phyloP scores from a whole-genome alignment of 1,140 invertebrate species.

The Lordiphosa mommai region DNA sequence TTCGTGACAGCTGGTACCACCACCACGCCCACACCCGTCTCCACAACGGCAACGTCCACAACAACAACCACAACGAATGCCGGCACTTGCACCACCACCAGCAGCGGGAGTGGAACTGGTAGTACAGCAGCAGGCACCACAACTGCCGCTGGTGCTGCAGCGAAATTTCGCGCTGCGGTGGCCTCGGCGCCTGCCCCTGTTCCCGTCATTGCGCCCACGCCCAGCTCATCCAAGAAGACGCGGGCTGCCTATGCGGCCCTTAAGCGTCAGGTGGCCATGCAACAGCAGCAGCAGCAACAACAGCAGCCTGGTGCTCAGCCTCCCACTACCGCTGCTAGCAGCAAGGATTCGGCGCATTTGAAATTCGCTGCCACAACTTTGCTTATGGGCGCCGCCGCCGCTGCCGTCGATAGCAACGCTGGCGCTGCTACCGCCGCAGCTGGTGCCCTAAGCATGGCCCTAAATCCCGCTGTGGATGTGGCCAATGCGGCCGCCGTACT shows the following conservation, averaged over 20 bases:
- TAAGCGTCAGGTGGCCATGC: conserved; percentile 61
- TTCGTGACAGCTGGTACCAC: conserved; percentile 45
- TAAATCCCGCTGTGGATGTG: conserved; percentile 35
- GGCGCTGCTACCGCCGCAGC: conserved; percentile 42
- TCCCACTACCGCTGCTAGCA: conserved; percentile 14
- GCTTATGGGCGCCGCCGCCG: conserved; percentile 63
- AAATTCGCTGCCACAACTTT: conserved; percentile 59
- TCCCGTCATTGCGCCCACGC: conserved; percentile 11
- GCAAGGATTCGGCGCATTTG: conserved; percentile 65
- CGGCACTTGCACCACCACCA: conserved; percentile 19
- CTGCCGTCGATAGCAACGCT: conserved; percentile 57
- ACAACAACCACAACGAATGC: conserved; percentile 40
- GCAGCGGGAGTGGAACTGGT: conserved; percentile 11
- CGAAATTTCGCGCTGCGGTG: conserved; percentile 57
- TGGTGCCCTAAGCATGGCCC: conserved; percentile 21
- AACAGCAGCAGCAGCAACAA: conserved; percentile 31
- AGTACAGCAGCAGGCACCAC: not conserved
- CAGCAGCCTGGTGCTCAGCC: conserved; percentile 27
- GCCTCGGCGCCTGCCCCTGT: conserved; percentile 46
- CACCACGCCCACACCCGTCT: conserved; percentile 46
- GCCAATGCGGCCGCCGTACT: conserved; percentile 61
- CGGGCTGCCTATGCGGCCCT: conserved; percentile 51
- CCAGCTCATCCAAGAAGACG: conserved; percentile 42
- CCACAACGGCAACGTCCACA: conserved; percentile 31
- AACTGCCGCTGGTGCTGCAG: conserved; percentile 48